Conservation (phyloP, 2,797 vertebrate genomes). For the Pipistrellus pipistrellus region DNA sequence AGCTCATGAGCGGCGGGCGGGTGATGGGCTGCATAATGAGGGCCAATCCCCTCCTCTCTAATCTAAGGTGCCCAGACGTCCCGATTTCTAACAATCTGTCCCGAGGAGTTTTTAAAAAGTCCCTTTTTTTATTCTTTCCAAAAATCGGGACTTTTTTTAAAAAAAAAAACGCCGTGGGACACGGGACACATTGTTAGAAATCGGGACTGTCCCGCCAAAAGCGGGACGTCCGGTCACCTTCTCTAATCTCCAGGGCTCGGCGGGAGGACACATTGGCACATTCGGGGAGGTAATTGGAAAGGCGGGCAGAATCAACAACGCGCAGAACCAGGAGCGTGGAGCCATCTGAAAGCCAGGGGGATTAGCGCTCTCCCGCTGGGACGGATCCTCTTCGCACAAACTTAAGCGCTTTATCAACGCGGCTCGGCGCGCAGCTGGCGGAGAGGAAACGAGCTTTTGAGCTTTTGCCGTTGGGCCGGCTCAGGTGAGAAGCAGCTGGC, state of each 20-base stretch:
- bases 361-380: constrained; percentile 44
- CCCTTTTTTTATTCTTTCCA: too few relatives aligned
- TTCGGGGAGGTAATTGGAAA: constrained; percentile 49
- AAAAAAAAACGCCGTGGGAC: too few relatives aligned
- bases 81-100: too few relatives aligned
- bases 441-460: constrained; percentile 68
- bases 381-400: background rate
- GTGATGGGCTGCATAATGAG: background rate
- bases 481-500: constrained; percentile 39
- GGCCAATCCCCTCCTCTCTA: background rate
- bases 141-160: too few relatives aligned
- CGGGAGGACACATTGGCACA: constrained; percentile 16
- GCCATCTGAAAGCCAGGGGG: constrained; percentile 17
- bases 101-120: too few relatives aligned
- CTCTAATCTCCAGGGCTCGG: background rate
- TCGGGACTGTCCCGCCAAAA: too few relatives aligned
- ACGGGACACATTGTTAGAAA: too few relatives aligned
- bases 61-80: background rate
- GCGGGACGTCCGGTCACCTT: too few relatives aligned
- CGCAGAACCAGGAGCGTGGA: background rate
- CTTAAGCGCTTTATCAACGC: constrained; percentile 9
- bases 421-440: background rate
- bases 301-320: constrained; percentile 51
- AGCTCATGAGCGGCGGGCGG: accelerated
- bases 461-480: constrained; percentile 6